These are phyloP conservation scores for Trachelipus rathkii DNA, from an alignment of 1,140 invertebrate genomes.

Conservation along the genomic window DNA sequence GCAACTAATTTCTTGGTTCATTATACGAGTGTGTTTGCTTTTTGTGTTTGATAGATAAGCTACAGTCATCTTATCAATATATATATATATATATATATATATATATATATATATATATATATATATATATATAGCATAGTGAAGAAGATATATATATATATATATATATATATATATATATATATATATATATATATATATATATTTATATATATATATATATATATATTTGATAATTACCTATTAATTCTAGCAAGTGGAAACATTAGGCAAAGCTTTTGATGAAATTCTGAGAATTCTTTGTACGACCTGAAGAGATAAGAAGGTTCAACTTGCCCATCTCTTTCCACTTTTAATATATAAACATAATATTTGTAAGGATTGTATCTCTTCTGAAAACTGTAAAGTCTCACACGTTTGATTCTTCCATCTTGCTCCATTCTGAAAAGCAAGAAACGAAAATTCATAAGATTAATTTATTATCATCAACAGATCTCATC, in stretches of 20 bases:
- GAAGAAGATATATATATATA: too few relatives aligned
- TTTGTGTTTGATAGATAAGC: not conserved
- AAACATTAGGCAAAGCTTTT: constrained; percentile 87
- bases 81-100: not conserved
- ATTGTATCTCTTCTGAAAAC: constrained; percentile 90
- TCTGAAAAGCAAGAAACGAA: constrained; percentile 6
- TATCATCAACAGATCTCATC: too few relatives aligned
- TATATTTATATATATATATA: too few relatives aligned
- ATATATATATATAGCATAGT: too few relatives aligned
- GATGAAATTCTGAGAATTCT: constrained; percentile 93
- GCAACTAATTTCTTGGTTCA: too few relatives aligned
- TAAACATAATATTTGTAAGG: constrained; percentile 99
- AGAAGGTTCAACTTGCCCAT: constrained; percentile 74
- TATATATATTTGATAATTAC: constrained; percentile 46
- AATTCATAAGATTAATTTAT: too few relatives aligned
- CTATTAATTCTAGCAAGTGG: constrained; percentile 69
- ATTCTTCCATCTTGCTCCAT: constrained; percentile 71
- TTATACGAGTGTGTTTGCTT: too few relatives aligned
- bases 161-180: too few relatives aligned
- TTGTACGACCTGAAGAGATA: constrained; percentile 89
- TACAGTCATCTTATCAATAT: too few relatives aligned
- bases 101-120: too few relatives aligned
- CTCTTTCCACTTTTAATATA: constrained; percentile 78
- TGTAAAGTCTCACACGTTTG: constrained; percentile 75
- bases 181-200: too few relatives aligned